Evolutionary conservation across 2,113 vertebrate genomes (phyloP), one percentile per base, ranked within the genome.

Genomic region (Pelobates fuscus): DNA sequence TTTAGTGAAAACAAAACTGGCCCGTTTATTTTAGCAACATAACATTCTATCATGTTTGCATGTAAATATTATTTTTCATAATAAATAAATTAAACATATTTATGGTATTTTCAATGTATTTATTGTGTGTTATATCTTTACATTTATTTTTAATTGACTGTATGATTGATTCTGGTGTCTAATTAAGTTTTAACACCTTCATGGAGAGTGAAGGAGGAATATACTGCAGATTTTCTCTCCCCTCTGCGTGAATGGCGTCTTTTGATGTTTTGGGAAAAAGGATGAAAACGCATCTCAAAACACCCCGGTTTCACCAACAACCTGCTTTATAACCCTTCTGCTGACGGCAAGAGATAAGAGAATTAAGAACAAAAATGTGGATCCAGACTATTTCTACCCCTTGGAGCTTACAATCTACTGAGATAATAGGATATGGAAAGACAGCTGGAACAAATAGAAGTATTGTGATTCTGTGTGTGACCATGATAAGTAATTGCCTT

Each of bases 281-380:
- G 15, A 2, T 17, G 25, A 32, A 30, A 41, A 66, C 21, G 24
- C 23, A 29, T 24, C 44, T 27, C 12, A 54, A 27, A 21, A 12
- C 29, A 20, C 23, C 55, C 30, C 15, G 30, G 20, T 41, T 27
- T 20, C 5, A 14, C 8, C 12, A 46, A 63, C 26, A 26, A 12
- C 5, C 29, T 54, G 29, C 20, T 18, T 24, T 26, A 20, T 23
- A 49, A 25, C 43, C 26, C 3, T 10, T 57, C n/a, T 44, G 62
- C 71, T 75, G 71, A 59, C 63, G 41, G 52, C 15, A 44, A 18
- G 71, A 67, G 71, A 73, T 65, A 65, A 75, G 71, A 23, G 71
- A 18, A 67, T 67, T 66, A 75, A 21, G 44, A 24, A 26, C 1
- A 46, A 24, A 26, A 15, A 24, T 8, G 11, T 24, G 30, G 61